Base-by-base conservation (phyloP, 2,113 vertebrate genomes). In the Spea bombifrons region DNA sequence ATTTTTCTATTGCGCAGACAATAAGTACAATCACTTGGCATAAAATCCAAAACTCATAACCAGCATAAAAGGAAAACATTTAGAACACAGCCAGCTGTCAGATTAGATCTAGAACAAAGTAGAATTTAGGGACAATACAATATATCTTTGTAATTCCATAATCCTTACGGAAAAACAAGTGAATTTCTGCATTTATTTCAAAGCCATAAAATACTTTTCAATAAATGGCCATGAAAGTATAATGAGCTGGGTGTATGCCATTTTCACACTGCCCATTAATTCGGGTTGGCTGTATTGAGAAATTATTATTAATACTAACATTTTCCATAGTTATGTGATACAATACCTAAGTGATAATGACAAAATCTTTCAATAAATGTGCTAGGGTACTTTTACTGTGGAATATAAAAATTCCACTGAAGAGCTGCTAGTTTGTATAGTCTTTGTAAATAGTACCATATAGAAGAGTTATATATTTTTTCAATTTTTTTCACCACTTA, bases 51-150 rank as follows among this genome's bases (percentile, higher is more conserved):
- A 13, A 73, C 4, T 59, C 55, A 46, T 73, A 73, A 46, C 55
- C 55, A 61, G 13, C 46, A 46, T 5, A 8, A 46, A 61, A 55
- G 50, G 43, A 73, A 73, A 61, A 47, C 10, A 73, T 47, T 13
- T 73, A 12, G 57, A 53, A 73, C 43, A 7, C 71, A 61, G 71
- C 44, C 44, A 15, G 53, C 53, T 47, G 43, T 61, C 71, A 73
- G 43, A 59, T 73, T 73, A 73, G 9, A 57, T 73, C 30, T n/a
- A 45, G 43, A 45, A 59, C 8, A 44, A 57, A 71, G 12, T 57
- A 43, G 3, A 72, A 4, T 44, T 68, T 47, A 43, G 45, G 43
- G 30, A 44, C 4, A 5, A 44, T 44, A 1, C 30, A 15, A 7
- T 43, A 2, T 1, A 9, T 71, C 53, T 53, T 52, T 71, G 8